These are phyloP conservation scores for Elysia crispata DNA, from an alignment of 2,888 invertebrate species.

Conservation along the genomic window DNA sequence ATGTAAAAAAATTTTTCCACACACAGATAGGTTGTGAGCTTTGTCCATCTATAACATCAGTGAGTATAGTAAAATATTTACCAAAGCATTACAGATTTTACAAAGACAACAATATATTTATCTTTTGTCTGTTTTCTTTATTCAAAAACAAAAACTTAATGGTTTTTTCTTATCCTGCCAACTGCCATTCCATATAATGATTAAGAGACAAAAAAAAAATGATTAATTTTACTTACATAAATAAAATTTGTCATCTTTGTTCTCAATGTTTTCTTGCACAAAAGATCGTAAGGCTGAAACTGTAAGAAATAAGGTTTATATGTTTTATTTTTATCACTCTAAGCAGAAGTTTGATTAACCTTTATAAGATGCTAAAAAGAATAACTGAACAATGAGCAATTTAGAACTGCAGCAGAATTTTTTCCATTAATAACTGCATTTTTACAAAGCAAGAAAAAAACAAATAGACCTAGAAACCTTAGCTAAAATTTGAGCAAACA, in stretches of 20 bases:
- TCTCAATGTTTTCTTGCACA: constrained; percentile 84
- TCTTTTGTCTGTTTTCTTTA: too few species aligned
- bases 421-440: too few species aligned
- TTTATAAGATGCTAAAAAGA: too few species aligned
- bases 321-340: not conserved
- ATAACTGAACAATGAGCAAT: too few species aligned
- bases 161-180: not conserved
- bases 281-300: constrained; percentile 86
- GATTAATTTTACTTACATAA: constrained; percentile 85
- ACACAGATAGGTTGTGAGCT: too few species aligned
- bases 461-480: too few species aligned
- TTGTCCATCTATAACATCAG: not conserved
- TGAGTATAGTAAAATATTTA: not conserved
- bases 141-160: too few species aligned
- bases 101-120: not conserved
- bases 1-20: too few species aligned
- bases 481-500: too few species aligned
- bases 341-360: too few species aligned
- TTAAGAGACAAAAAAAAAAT: constrained; percentile 11
- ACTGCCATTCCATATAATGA: not conserved
- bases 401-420: too few species aligned
- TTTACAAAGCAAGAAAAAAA: not conserved
- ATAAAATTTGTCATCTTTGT: constrained; percentile 84
- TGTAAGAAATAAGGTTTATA: constrained; percentile 54
- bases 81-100: not conserved